Evolutionary conservation across 2,888 invertebrate genomes (phyloP).

Genomic region (Platycnemis pennipes): DNA sequence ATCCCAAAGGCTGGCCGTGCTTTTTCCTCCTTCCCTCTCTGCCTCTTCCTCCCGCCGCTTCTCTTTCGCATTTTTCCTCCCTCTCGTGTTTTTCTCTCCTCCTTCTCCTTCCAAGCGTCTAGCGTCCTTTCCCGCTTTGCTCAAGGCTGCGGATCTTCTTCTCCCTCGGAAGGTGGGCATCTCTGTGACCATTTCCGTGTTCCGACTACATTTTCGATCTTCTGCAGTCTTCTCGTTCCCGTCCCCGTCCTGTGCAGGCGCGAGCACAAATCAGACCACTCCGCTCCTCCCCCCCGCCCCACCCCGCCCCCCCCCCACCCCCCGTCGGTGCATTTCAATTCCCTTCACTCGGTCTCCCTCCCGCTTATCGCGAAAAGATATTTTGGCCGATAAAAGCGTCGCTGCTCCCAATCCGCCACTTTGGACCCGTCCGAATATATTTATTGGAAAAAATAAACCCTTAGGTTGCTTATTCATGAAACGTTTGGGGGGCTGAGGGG

Average conservation of each 20-base stretch:
- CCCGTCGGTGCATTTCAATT: background rate
- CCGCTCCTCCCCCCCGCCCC: background rate
- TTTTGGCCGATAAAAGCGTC: background rate
- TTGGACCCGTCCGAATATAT: background rate
- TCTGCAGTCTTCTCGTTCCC: background rate
- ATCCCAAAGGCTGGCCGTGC: conserved; percentile 14
- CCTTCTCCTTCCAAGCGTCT: background rate
- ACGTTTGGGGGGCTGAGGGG: background rate
- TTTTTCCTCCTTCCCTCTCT: background rate
- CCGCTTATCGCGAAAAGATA: background rate
- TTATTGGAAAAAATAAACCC: background rate
- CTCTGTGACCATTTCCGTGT: background rate
- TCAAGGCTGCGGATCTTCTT: background rate
- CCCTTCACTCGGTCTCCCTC: background rate
- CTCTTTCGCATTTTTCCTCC: background rate
- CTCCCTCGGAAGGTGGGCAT: background rate
- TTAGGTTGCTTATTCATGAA: background rate
- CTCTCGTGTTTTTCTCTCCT: background rate
- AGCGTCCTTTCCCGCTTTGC: background rate
- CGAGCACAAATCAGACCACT: too few relatives aligned
- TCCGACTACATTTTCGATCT: background rate
- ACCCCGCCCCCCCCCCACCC: background rate
- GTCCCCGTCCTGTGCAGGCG: background rate
- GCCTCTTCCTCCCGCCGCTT: background rate
- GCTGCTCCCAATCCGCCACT: background rate